Conservation (phyloP, 2,888 invertebrate genomes). For the Calameuta pallipes region DNA sequence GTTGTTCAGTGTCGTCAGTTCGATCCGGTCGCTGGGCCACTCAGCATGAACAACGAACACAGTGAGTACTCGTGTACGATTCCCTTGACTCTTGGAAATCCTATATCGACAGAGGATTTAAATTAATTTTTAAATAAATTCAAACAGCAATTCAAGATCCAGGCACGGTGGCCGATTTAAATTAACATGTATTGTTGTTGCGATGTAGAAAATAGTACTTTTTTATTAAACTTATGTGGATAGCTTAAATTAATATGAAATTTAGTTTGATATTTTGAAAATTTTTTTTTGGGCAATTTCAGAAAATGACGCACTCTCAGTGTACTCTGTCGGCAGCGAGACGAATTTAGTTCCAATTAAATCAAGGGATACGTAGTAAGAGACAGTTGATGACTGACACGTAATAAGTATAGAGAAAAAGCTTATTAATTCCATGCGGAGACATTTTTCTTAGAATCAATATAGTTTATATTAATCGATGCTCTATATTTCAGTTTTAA, state of each 20-base stretch:
- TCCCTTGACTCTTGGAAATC: neutral
- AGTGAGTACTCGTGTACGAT: constrained; percentile 45
- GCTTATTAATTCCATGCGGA: neutral
- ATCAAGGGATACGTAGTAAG: constrained; percentile 58
- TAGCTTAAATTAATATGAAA: too few species aligned
- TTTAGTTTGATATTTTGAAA: neutral
- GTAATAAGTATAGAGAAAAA: neutral
- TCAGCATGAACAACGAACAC: constrained; percentile 60
- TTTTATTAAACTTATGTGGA: too few species aligned
- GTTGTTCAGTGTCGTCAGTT: constrained; percentile 62
- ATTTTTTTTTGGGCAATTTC: constrained; percentile 8
- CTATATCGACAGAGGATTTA: neutral
- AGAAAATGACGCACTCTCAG: constrained; percentile 39
- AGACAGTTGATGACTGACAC: neutral
- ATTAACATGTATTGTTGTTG: neutral
- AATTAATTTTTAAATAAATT: neutral
- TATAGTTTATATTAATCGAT: neutral
- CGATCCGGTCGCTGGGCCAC: constrained; percentile 63
- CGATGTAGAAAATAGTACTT: too few species aligned
- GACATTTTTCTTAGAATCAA: neutral
- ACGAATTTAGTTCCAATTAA: constrained; percentile 55
- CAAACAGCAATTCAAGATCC: neutral
- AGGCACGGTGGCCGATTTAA: neutral
- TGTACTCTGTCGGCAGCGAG: constrained; percentile 54
- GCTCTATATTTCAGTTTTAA: constrained; percentile 44